Percentiles rank a stretch among this genome's conserved stretches.
phyloP scores from a whole-genome alignment of 2,113 vertebrate species.

The Ameiurus melas region DNA sequence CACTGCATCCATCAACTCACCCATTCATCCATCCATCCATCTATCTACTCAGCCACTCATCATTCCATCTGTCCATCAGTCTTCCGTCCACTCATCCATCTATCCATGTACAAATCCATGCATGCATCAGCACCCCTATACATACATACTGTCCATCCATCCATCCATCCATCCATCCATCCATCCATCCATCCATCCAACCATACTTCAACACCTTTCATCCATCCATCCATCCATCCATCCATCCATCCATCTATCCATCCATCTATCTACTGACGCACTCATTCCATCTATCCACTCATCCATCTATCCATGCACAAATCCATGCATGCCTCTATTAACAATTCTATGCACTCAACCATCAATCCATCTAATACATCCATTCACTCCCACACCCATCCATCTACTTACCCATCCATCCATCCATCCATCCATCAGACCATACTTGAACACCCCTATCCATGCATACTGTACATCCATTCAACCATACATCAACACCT shows the following conservation, averaged over 20 bases:
- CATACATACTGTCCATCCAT: too few relatives aligned
- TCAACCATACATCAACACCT: too few relatives aligned
- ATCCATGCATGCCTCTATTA: too few relatives aligned
- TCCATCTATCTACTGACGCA: too few relatives aligned
- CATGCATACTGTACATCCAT: background rate
- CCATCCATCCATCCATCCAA: background rate
- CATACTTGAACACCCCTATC: background rate
- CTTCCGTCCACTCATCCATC: too few relatives aligned
- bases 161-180: background rate
- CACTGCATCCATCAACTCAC: too few relatives aligned
- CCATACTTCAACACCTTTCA: rapidly evolving
- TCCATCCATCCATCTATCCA: background rate
- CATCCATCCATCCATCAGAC: background rate
- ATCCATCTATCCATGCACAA: too few relatives aligned
- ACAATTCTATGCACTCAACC: background rate
- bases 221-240: background rate
- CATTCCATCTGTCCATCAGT: background rate
- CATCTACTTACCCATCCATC: background rate
- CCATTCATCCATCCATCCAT: background rate
- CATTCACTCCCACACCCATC: background rate
- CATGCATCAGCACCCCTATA: too few relatives aligned
- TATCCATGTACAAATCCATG: background rate
- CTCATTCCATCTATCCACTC: too few relatives aligned
- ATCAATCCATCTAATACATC: background rate
- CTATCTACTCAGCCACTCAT: background rate